A percentile compares a stretch with the other conserved stretches of the same genome.
Conservation (phyloP, 1,140 invertebrate genomes). For the Atta cephalotes region DNA sequence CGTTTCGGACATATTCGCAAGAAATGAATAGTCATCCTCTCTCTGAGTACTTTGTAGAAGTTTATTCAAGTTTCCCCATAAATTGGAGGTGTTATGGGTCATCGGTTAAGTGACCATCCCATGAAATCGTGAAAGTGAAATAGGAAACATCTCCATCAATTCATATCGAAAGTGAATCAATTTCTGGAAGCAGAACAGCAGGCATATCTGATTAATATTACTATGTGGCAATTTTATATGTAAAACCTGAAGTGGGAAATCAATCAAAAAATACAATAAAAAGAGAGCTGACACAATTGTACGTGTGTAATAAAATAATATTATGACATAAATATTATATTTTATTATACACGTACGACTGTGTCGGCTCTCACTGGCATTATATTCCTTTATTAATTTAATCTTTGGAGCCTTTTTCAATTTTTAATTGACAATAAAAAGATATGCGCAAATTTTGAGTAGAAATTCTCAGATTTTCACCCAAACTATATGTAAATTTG, state of each 20-base stretch:
- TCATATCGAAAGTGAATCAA: constrained; percentile 1
- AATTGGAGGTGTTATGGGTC: background rate
- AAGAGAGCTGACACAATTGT: too few relatives aligned
- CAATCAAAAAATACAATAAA: background rate
- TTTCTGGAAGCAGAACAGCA: background rate
- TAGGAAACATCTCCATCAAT: constrained; percentile 37
- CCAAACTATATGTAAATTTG: background rate
- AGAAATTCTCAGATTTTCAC: background rate
- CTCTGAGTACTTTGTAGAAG: background rate
- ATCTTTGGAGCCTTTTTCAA: background rate
- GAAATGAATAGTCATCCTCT: constrained; percentile 51
- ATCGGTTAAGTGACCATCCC: constrained; percentile 11
- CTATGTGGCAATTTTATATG: background rate
- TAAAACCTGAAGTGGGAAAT: background rate
- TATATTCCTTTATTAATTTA: too few relatives aligned
- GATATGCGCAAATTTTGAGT: background rate
- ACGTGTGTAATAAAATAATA: too few relatives aligned
- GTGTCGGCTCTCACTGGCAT: too few relatives aligned
- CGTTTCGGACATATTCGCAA: background rate
- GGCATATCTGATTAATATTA: constrained; percentile 15
- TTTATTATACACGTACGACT: too few relatives aligned
- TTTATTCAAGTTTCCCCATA: constrained; percentile 21
- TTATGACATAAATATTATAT: too few relatives aligned
- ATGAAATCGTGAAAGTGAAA: background rate
- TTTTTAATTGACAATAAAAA: too few relatives aligned